Percentiles rank a stretch among this genome's conserved stretches.
These are phyloP conservation scores for Varanus salvator DNA, from an alignment of 2,113 vertebrate genomes.

Conservation along the genomic window DNA sequence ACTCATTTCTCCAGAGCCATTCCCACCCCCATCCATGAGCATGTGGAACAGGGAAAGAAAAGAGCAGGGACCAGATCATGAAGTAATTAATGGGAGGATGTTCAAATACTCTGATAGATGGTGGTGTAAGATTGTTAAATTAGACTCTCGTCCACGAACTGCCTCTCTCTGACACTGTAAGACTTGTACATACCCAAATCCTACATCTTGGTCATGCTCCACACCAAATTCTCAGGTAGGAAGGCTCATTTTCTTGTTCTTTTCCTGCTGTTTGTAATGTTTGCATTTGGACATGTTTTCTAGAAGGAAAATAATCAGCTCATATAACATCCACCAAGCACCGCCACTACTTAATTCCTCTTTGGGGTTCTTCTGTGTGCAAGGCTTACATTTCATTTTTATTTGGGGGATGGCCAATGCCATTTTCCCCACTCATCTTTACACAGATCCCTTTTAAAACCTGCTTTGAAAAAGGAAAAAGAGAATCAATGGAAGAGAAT, in stretches of 20 bases:
- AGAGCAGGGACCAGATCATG: background rate
- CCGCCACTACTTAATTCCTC: background rate
- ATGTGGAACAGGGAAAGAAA: background rate
- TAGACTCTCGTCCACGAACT: background rate
- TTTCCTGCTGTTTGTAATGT: background rate
- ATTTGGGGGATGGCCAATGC: background rate
- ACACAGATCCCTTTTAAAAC: background rate
- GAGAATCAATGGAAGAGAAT: conserved; percentile 44
- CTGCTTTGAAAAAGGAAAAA: conserved; percentile 54
- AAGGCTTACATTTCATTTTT: background rate
- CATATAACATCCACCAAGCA: background rate
- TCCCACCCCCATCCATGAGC: no score
- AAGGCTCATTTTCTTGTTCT: background rate
- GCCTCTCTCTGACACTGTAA: background rate
- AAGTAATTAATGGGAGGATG: background rate
- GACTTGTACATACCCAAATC: background rate
- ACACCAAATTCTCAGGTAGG: no score
- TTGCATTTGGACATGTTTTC: background rate
- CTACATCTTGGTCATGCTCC: background rate
- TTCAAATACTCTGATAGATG: background rate
- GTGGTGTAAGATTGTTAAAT: background rate
- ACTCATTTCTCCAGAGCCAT: no score
- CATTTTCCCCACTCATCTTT: background rate
- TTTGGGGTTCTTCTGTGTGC: background rate
- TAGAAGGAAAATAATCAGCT: background rate